Conservation (phyloP, 2,113 vertebrate genomes). For the Corythornis madagascariensis region DNA sequence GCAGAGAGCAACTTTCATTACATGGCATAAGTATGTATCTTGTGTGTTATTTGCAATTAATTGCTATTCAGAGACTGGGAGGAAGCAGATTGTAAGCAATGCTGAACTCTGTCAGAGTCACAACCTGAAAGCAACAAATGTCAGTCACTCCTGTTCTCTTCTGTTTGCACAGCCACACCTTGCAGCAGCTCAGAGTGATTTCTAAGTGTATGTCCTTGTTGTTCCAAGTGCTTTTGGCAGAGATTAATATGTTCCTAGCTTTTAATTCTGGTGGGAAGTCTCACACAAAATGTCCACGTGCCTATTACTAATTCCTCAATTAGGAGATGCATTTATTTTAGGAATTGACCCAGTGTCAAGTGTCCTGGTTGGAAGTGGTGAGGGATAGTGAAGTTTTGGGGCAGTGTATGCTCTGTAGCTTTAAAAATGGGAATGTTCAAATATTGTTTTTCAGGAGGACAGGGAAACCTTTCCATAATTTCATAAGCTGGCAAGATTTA, state of each 20-base stretch:
- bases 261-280: background rate
- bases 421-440: background rate
- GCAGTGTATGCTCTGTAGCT: background rate
- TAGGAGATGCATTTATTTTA: background rate
- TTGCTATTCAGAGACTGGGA: background rate
- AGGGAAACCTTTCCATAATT: conserved; percentile 94
- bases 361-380: background rate
- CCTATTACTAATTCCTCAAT: background rate
- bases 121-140: background rate
- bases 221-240: background rate
- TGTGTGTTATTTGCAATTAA: background rate
- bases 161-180: background rate
- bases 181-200: background rate
- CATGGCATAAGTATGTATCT: conserved; percentile 87
- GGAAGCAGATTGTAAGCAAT: background rate
- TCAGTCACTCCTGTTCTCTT: background rate
- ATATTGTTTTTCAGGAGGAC: conserved; percentile 81
- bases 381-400: background rate
- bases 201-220: background rate
- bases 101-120: background rate
- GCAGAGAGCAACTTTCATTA: conserved; percentile 92
- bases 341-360: background rate
- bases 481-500: conserved; percentile 96
- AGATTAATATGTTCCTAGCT: accelerated
- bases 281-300: accelerated